Evolutionary conservation across 2,113 vertebrate genomes (phyloP).

Genomic region (Myiozetetes cayanensis): DNA sequence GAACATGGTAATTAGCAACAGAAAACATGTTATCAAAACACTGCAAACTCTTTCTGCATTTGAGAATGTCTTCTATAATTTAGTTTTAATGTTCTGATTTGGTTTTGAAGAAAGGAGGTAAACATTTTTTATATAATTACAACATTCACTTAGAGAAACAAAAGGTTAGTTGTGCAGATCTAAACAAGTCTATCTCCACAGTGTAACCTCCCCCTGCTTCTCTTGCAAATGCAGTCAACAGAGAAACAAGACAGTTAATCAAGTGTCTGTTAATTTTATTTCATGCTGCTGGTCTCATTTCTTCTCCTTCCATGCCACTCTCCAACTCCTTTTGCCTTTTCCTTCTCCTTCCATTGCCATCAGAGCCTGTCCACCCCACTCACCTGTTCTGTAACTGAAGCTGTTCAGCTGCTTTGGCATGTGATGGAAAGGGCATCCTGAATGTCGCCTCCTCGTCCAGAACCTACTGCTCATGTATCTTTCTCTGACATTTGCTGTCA

Average conservation of each 20-base stretch:
- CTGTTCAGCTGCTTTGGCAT: constrained; percentile 58
- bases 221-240: not conserved
- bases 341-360: not conserved
- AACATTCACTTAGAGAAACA: not conserved
- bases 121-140: not conserved
- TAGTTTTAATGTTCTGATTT: not conserved
- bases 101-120: not conserved
- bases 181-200: not conserved
- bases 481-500: constrained; percentile 33
- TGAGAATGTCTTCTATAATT: not conserved
- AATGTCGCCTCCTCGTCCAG: not conserved
- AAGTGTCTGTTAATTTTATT: not conserved
- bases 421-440: constrained; percentile 50
- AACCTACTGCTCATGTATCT: not conserved
- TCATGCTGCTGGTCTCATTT: not conserved
- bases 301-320: not conserved
- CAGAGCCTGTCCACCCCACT: constrained; percentile 38
- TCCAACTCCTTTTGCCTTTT: not conserved
- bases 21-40: not conserved
- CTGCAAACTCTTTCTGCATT: not conserved
- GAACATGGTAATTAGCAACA: not conserved
- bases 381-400: constrained; percentile 71
- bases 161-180: not conserved
- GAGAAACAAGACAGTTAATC: not conserved
- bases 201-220: not conserved